Conservation (phyloP, 1,140 invertebrate species). For the Sycobia sp. region DNA sequence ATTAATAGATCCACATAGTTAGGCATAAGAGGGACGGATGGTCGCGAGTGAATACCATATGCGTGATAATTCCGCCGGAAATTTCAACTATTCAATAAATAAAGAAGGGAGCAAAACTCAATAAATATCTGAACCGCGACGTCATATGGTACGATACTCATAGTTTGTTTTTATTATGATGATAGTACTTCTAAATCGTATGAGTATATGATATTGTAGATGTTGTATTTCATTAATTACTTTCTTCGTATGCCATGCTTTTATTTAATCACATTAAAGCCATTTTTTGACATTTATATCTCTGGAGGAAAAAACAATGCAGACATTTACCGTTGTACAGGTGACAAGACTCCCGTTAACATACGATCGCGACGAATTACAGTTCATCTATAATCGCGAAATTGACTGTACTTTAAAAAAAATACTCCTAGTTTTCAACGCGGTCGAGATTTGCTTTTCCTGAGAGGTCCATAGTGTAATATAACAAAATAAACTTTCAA, state of each 20-base stretch:
- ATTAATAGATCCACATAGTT: slow-evolving; percentile 51
- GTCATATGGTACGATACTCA: slow-evolving; percentile 50
- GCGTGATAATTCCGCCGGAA: neutral
- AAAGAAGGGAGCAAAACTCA: neutral
- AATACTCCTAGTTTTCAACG: no score
- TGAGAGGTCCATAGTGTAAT: no score
- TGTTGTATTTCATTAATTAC: slow-evolving; percentile 40
- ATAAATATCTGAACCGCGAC: slow-evolving; percentile 29
- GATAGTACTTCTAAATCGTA: slow-evolving; percentile 49
- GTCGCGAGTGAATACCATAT: slow-evolving; percentile 49
- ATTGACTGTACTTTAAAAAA: no score
- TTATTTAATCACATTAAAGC: slow-evolving; percentile 18
- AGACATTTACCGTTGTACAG: no score
- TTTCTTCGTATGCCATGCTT: slow-evolving; percentile 51
- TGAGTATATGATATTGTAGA: slow-evolving; percentile 45
- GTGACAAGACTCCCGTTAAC: no score
- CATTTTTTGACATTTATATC: slow-evolving; percentile 1
- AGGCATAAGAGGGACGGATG: slow-evolving; percentile 51
- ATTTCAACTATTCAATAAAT: neutral
- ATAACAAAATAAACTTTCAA: no score
- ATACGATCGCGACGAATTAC: no score
- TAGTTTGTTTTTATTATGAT: slow-evolving; percentile 58
- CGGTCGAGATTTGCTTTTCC: no score
- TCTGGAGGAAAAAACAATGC: no score
- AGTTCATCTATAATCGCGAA: no score